A percentile compares a stretch with the other conserved stretches of the same genome.
phyloP scores from a whole-genome alignment of 1,140 invertebrate species.

The Rhyzopertha dominica region DNA sequence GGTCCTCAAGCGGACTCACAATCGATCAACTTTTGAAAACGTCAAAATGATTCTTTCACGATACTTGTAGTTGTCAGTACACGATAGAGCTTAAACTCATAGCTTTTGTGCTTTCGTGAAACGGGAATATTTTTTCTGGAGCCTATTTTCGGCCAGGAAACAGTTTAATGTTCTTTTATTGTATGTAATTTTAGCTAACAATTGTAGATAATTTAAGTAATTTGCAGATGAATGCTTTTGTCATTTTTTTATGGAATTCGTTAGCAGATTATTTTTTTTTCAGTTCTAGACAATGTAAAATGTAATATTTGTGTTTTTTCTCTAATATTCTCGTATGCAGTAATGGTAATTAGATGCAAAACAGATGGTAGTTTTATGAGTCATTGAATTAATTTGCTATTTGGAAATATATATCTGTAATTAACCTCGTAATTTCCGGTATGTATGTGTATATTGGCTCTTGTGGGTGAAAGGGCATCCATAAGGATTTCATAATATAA shows the following conservation, averaged over 20 bases:
- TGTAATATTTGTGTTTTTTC: neutral
- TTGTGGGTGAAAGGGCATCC: constrained; percentile 42
- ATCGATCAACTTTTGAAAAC: too few species aligned
- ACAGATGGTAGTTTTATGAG: constrained; percentile 6
- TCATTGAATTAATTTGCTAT: neutral
- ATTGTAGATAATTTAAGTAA: neutral
- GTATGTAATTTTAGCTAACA: too few species aligned
- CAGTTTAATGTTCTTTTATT: too few species aligned
- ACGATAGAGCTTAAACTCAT: too few species aligned
- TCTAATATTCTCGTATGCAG: constrained; percentile 2
- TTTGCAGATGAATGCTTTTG: neutral
- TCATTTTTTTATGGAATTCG: neutral
- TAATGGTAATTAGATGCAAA: constrained; percentile 3
- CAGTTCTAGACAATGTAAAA: constrained; percentile 3
- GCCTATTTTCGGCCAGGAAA: too few species aligned
- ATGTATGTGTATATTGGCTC: constrained; percentile 40
- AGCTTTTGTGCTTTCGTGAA: too few species aligned
- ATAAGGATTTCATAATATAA: constrained; percentile 21
- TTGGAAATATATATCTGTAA: constrained; percentile 13
- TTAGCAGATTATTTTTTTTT: constrained; percentile 5
- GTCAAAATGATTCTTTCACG: too few species aligned
- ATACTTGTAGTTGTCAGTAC: too few species aligned
- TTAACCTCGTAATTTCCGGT: constrained; percentile 35
- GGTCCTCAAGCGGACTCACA: too few species aligned
- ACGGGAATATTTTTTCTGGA: too few species aligned